Base-by-base conservation (phyloP, 2,797 vertebrate species). In the Thripadectes ignobilis region DNA sequence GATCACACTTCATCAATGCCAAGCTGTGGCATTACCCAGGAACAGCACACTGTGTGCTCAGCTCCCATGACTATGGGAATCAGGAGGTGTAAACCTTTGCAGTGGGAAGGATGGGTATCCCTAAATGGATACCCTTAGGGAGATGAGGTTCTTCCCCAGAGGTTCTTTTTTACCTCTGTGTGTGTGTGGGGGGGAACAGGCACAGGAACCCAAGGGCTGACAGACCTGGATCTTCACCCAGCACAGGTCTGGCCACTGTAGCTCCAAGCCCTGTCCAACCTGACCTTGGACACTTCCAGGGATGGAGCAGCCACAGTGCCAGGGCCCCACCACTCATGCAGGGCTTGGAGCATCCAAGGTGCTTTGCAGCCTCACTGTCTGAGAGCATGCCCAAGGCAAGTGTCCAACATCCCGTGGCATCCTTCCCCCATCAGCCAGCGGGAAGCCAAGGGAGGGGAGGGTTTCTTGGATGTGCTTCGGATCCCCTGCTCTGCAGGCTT, bases 401-500 rank as follows among this genome's bases (percentile, higher is more conserved):
- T 1, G 12, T 49, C 82, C 71, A 51, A 7, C 67, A 17, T 1
- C 32, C 54, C 26, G 4, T 3, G 11, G 76, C 54, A 41, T 2
- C 8, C 9, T 61, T 61, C 23, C 57, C 23, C 23, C 68, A 30
- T 3, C 36, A 51, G 36, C 72, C 39, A 65, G 61, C 2, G 0
- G 57, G 14, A 59, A 22, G 48, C 30, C 39, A 24, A 52, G n/a
- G 30, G 48, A 69, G 30, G 18, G n/a, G 27, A 55, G 41, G 10
- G 22, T 16, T 66, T 18, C 72, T 58, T 59, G 79, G 75, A 20
- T 7, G 55, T 12, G 8, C 8, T 15, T 5, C 0, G 0, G 6
- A 13, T 21, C 10, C 32, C n/a, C 15, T 10, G 23, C 51, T n/a
- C 80, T 9, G 36, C 55, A 66, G 59, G 48, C 20, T 72, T 30